Base-by-base conservation (phyloP, 2,113 vertebrate genomes). In the Dromaius novaehollandiae region DNA sequence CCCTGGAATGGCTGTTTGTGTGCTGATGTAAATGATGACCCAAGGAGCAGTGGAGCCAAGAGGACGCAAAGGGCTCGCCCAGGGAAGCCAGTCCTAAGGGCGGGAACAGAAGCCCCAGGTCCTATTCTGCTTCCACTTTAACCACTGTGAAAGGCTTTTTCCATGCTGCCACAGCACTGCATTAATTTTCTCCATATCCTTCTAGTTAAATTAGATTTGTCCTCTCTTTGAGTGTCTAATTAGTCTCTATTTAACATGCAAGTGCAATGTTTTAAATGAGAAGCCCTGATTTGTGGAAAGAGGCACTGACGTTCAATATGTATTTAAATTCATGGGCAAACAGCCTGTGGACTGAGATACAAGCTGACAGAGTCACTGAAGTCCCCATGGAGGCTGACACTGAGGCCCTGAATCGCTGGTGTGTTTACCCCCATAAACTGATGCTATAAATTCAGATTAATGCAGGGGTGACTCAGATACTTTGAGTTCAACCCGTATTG, bases 191-290 rank as follows among this genome's bases (percentile, higher is more conserved):
- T 90, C 70, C 40, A 32, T 44, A 89, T 79, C 70, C 91, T 95
- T 85, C 84, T 16, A 82, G 82, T 77, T 78, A 91, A 89, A 93
- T 85, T 40, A 91, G 78, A 91, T 96, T 96, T 91, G 78, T 93
- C 93, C 58, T 96, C 63, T 70, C 85, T 94, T 53, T 80, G 94
- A 91, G 89, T 91, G 82, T 80, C 78, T 93, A 91, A 95, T 84
- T 94, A 92, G 79, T 96, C 82, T 73, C 85, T 93, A 70, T 56
- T 91, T 90, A 86, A 70, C 91, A 93, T 93, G 96, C 94, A 91
- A 90, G 70, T 58, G 75, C 58, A 79, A 17, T 91, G 70, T 80
- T 94, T 93, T 88, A 79, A 94, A 95, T 26, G 34, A 94, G 85
- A 86, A 76, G 53, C 63, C 88, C 91, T 95, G 82, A 91, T 94